These are phyloP conservation scores for Triplophysa bombifrons DNA, from an alignment of 2,797 vertebrate species.

Conservation along the genomic window DNA sequence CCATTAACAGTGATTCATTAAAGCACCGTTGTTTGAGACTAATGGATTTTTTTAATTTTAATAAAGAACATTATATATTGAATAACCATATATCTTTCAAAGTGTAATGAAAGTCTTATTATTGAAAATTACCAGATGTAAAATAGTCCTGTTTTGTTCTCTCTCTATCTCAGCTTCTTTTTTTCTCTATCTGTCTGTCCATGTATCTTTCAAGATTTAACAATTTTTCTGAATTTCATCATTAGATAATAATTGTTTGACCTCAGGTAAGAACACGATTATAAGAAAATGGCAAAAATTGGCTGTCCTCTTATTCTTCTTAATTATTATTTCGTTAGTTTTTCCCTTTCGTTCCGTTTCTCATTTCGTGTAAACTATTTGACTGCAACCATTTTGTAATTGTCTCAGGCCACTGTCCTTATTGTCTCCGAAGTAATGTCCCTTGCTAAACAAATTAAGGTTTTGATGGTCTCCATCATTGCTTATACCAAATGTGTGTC, in stretches of 20 bases:
- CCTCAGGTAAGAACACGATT: constrained; percentile 17
- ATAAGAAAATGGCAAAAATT: background rate
- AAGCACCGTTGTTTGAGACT: constrained; percentile 18
- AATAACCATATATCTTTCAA: background rate
- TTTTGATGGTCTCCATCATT: constrained; percentile 4
- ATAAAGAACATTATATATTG: background rate
- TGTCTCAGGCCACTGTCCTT: background rate
- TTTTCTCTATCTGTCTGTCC: background rate
- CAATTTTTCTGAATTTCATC: constrained; percentile 39
- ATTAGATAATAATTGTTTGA: constrained; percentile 31
- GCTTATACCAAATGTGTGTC: background rate
- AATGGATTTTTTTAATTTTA: constrained; percentile 5
- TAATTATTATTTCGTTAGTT: background rate
- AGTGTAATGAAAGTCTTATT: background rate
- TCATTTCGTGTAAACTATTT: background rate
- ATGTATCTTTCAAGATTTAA: constrained; percentile 10
- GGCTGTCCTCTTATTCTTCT: background rate
- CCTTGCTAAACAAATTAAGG: background rate
- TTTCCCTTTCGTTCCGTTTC: background rate
- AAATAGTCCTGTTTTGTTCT: background rate
- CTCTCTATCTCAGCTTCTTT: background rate
- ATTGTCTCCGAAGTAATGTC: background rate
- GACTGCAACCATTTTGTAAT: background rate
- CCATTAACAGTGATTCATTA: constrained; percentile 40
- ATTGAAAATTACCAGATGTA: background rate